phyloP scores from a whole-genome alignment of 2,113 vertebrate genomes.

The Ammodytes dubius region DNA sequence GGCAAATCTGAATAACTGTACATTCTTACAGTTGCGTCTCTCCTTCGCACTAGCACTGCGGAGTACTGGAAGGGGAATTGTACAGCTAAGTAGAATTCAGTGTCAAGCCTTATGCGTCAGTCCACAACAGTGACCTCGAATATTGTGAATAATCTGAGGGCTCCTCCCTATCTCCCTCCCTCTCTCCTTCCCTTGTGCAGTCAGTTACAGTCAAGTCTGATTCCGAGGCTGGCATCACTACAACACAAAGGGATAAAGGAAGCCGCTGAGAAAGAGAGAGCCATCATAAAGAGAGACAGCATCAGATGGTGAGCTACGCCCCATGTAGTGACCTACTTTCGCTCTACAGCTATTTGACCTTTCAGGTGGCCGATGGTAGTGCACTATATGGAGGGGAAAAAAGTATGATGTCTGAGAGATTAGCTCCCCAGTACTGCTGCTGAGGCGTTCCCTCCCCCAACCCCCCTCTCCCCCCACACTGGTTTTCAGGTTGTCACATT shows the following conservation, averaged over 20 bases:
- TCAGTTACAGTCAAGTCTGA: slow-evolving; percentile 53
- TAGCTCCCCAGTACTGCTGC: slow-evolving; percentile 67
- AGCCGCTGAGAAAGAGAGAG: slow-evolving; percentile 54
- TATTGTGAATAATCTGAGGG: slow-evolving; percentile 58
- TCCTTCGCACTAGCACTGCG: slow-evolving; percentile 49
- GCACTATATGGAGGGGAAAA: slow-evolving; percentile 58
- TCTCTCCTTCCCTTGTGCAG: slow-evolving; percentile 47
- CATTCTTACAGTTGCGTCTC: slow-evolving; percentile 71
- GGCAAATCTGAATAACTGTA: slow-evolving; percentile 70
- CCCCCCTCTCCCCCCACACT: slow-evolving; percentile 25
- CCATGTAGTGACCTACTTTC: slow-evolving; percentile 60
- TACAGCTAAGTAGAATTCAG: slow-evolving; percentile 60
- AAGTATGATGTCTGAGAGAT: slow-evolving; percentile 69
- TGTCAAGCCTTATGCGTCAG: slow-evolving; percentile 56
- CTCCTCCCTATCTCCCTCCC: slow-evolving; percentile 46
- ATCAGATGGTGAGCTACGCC: slow-evolving; percentile 60
- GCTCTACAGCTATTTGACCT: slow-evolving; percentile 39
- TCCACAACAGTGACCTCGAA: slow-evolving; percentile 59
- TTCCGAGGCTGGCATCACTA: slow-evolving; percentile 54
- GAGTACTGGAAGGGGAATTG: slow-evolving; percentile 53
- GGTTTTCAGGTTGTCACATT: slow-evolving; percentile 71
- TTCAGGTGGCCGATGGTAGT: slow-evolving; percentile 51
- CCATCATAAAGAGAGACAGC: slow-evolving; percentile 1
- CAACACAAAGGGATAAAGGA: slow-evolving; percentile 62
- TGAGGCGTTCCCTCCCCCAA: slow-evolving; percentile 33